Evolutionary conservation across 1,140 invertebrate species (phyloP), one percentile per base, ranked within the genome.

Genomic region (Myzus persicae): DNA sequence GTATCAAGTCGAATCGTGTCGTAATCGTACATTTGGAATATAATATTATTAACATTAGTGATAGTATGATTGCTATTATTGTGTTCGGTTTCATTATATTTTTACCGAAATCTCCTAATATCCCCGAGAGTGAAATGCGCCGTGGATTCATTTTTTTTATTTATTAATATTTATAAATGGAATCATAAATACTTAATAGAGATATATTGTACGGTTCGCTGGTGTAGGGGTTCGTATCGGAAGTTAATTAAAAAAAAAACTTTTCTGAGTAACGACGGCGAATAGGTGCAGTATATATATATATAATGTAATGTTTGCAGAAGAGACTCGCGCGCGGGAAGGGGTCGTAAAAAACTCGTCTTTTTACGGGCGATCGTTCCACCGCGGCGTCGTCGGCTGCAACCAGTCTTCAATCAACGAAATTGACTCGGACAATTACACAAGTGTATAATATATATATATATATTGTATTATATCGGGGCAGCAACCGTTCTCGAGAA

Each of bases 391-490:
- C 42, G 44, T n/a, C 36, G 40, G 44, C 88, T 38, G 54, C 38
- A 42, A 38, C 89, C 51, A 59, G 36, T 38, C 36, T 84, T 93
- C 46, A 93, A 93, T 93, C 91, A 93, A 93, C 81, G 81, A 93
- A 93, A 93, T 93, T 93, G 91, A 93, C 24, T 93, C 24, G 36
- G 42, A n/a, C 91, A 85, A 93, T 93, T 93, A 93, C 76, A 26
- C 4, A 11, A 9, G 11, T 6, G n/a, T 38, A 18, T 59, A 44
- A 36, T 36, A 44, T 26, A 85, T 46, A 87, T 46, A n/a, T 24
- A n/a, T 44, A 84, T 31, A 24, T 40, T 48, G 40, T 89, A 40
- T 54, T n/a, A 6, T 76, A 76, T 87, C 6, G 18, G 26, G n/a
- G 26, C 18, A 24, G n/a, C 54, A 26, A 24, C 82, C 82, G 38